Evolutionary conservation across 1,140 invertebrate genomes (phyloP), one percentile per base, ranked within the genome.

Genomic region (Reticulitermes speratus): DNA sequence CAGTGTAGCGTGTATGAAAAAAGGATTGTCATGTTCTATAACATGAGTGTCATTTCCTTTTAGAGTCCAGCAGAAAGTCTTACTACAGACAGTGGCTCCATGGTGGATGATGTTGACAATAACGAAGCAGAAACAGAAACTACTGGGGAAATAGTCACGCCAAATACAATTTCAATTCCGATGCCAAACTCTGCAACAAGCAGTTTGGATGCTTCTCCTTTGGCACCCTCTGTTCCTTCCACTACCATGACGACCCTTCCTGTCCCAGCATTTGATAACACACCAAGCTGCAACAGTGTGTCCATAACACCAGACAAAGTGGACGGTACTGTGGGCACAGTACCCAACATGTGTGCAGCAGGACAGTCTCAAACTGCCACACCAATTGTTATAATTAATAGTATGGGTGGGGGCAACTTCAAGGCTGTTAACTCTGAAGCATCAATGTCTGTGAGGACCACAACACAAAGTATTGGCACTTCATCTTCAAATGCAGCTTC

Each of bases 41-140:
- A 25, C 32, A 14, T 84, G 8, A 38, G 2, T 84, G 48, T 23
- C 86, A 38, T 44, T 87, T 38, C 21, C 30, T 89, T 88, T 86
- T 87, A 95, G 87, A 97, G 96, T 91, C 96, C 96, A 21, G 94
- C 95, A 32, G 95, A 96, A 89, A 97, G 96, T 89, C 92, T 96
- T 82, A 96, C 95, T 44, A 96, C 96, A 83, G 96, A 97, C 89
- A 96, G 95, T 86, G 96, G 95, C 88, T 94, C 95, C 38, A 93
- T 95, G 45, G 94, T 96, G 90, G 96, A 97, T 90, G 96, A 96
- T 88, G 93, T 92, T 16, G 95, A 96, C 88, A 93, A 90, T 90
- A 91, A 90, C 86, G 93, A 94, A 87, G 91, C 93, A 89, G 92
- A 95, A 90, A 90, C 92, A 89, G 93, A 93, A 91, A 89, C 92